A percentile compares a stretch with the other conserved stretches of the same genome.
Conservation (phyloP, 1,140 invertebrate species). For the Galendromus occidentalis region DNA sequence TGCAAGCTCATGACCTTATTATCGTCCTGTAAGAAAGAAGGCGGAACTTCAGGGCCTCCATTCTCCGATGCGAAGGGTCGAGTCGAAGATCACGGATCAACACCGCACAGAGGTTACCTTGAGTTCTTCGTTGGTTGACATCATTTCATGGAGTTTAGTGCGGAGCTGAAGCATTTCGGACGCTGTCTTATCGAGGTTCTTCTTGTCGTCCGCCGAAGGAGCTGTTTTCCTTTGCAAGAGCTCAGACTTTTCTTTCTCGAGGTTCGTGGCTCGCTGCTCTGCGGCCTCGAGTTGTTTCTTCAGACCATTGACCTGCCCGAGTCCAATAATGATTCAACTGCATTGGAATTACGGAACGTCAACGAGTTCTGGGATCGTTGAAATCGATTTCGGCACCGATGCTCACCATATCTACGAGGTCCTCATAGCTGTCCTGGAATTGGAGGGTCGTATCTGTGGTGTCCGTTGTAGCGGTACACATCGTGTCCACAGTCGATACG, state of each 20-base stretch:
- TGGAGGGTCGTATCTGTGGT: conserved; percentile 31
- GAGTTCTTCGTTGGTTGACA: conserved; percentile 51
- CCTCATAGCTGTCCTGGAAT: conserved; percentile 18
- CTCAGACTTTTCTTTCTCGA: conserved; percentile 32
- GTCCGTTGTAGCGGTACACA: conserved; percentile 33
- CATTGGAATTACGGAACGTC: no score
- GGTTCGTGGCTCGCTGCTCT: conserved; percentile 45
- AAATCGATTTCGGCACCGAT: no score
- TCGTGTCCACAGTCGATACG: conserved; percentile 23
- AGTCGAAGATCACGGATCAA: no score
- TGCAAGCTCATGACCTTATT: conserved; percentile 48
- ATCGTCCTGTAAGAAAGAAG: conserved; percentile 40
- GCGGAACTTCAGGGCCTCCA: no score
- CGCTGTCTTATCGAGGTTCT: conserved; percentile 20
- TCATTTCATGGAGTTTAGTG: conserved; percentile 59
- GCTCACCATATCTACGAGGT: conserved; percentile 16
- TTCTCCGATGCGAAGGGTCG: no score
- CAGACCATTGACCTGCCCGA: conserved; percentile 15
- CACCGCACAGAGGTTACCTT: no score
- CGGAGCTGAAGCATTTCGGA: conserved; percentile 40
- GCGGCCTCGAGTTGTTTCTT: conserved; percentile 18
- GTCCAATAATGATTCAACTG: no score
- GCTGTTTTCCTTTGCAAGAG: conserved; percentile 29
- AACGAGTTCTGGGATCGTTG: no score
- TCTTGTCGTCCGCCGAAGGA: conserved; percentile 21